Conservation (phyloP, 2,888 invertebrate genomes). For the Lochmaea crataegi region DNA sequence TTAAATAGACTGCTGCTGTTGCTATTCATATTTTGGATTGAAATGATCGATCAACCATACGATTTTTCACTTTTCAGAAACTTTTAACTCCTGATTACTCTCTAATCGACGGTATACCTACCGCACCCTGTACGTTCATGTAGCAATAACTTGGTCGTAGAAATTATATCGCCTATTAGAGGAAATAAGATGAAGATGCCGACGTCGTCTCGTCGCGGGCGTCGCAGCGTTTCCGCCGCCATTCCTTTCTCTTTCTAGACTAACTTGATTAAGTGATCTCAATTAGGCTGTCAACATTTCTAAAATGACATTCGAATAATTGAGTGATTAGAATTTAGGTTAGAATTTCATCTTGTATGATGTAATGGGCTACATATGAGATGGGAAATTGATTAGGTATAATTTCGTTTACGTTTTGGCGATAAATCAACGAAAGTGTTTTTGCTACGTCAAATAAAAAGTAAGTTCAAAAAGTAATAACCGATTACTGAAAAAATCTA, state of each 20-base stretch:
- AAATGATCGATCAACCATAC: no score
- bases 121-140: neutral
- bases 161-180: conserved; percentile 4
- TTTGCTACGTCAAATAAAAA: neutral
- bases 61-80: no score
- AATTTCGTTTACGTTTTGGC: neutral
- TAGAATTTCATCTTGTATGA: conserved; percentile 21
- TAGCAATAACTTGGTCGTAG: neutral
- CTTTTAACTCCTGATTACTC: no score
- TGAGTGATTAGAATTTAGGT: conserved; percentile 31
- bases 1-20: no score
- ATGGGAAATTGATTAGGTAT: neutral
- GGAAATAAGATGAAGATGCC: conserved; percentile 13
- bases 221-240: conserved; percentile 7
- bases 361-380: neutral
- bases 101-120: neutral
- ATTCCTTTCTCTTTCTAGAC: conserved; percentile 15
- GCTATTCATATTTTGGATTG: no score
- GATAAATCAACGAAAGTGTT: neutral
- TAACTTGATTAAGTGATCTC: conserved; percentile 32
- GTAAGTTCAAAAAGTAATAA: no score
- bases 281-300: conserved; percentile 33
- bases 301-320: conserved; percentile 31
- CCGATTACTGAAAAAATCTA: no score
- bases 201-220: conserved; percentile 6